Conservation (phyloP, 92 coral and sea anemone species). For the Palythoa grandis region DNA sequence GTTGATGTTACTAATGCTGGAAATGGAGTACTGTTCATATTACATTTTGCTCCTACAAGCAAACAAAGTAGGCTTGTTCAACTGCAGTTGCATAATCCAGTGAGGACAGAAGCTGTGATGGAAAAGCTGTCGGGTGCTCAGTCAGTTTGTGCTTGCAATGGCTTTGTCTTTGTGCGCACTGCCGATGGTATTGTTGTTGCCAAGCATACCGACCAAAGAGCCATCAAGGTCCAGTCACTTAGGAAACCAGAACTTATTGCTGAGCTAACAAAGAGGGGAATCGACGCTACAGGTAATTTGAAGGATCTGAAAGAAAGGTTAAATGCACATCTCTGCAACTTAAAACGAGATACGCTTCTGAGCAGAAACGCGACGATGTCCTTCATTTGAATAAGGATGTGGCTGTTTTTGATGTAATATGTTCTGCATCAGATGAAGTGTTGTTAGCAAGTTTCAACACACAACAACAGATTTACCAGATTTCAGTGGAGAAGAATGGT, state of each 20-base stretch:
- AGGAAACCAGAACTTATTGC: conserved; percentile 53
- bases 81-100: conserved; percentile 64
- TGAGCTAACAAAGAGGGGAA: conserved; percentile 62
- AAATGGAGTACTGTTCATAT: conserved; percentile 58
- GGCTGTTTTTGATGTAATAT: conserved; percentile 35
- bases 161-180: conserved; percentile 59
- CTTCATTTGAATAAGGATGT: conserved; percentile 48
- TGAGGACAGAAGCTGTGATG: conserved; percentile 43
- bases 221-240: conserved; percentile 51
- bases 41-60: conserved; percentile 55
- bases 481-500: conserved; percentile 56
- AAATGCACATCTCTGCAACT: conserved; percentile 36
- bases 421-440: conserved; percentile 65
- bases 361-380: conserved; percentile 47
- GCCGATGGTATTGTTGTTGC: conserved; percentile 50
- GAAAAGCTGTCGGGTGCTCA: conserved; percentile 52
- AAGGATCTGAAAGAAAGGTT: conserved; percentile 39
- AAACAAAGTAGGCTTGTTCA: conserved; percentile 58
- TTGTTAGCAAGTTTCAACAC: conserved; percentile 49
- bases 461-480: conserved; percentile 51
- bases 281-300: conserved; percentile 59
- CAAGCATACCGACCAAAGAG: conserved; percentile 36
- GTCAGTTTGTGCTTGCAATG: conserved; percentile 53
- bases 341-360: conserved; percentile 46
- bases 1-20: conserved; percentile 57